phyloP scores from a whole-genome alignment of 2,113 vertebrate genomes.

The Petroica traversi region DNA sequence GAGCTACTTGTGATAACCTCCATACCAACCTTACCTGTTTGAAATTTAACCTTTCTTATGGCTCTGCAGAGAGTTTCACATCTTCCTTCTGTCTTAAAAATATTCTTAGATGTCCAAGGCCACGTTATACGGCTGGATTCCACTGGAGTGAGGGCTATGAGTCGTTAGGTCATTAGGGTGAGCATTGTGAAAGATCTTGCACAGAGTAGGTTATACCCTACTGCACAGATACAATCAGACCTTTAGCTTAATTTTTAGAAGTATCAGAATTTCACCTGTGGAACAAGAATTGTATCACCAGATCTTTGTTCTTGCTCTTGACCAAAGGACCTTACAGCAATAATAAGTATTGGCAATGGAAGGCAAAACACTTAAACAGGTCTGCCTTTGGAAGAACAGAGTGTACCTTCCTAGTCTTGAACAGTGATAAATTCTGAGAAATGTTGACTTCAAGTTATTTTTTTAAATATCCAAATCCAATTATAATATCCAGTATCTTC shows the following conservation, averaged over 20 bases:
- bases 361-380: not conserved
- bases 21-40: not conserved
- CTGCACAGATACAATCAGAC: not conserved
- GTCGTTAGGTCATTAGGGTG: not conserved
- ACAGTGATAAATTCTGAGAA: not conserved
- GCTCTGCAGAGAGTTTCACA: not conserved
- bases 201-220: not conserved
- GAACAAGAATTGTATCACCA: not conserved
- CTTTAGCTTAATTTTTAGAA: not conserved
- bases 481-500: not conserved
- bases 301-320: not conserved
- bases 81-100: not conserved
- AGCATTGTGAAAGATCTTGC: not conserved
- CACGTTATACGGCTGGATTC: not conserved
- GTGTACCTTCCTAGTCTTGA: not conserved
- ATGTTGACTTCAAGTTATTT: not conserved
- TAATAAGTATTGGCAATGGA: not conserved
- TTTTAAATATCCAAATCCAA: not conserved
- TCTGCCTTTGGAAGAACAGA: not conserved
- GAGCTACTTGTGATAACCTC: not conserved
- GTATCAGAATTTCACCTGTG: not conserved
- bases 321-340: not conserved
- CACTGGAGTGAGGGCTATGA: rapidly evolving
- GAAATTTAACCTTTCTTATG: not conserved
- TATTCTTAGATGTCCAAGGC: not conserved